Evolutionary conservation across 2,797 vertebrate species (phyloP), one percentile per base, ranked within the genome.

Genomic region (Nannoperca australis): DNA sequence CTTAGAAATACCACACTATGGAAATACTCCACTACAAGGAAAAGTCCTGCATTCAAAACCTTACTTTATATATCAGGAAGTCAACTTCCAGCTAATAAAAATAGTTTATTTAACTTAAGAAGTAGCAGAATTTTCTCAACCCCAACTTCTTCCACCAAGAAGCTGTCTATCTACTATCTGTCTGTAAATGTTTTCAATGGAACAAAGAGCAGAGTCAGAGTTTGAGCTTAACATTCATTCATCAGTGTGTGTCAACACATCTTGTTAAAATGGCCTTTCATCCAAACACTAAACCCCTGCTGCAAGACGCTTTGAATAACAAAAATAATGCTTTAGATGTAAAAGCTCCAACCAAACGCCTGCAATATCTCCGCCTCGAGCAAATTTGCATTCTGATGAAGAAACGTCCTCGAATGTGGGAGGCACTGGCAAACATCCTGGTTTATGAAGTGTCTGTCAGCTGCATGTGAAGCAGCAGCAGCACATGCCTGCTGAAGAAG

Each of bases 381-480:
- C 74, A 59, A 65, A 89, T 88, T 74, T 89, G 83, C 87, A 90
- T 89, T 83, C 79, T 82, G 87, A 91, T 88, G 45, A 92, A 90
- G 88, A 78, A 83, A 32, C 51, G 69, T 90, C 76, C 83, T 83
- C 11, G 51, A 40, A 90, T 73, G 92, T 93, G 91, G 92, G 92
- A 91, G 92, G 92, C 65, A 42, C 80, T 93, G 92, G 92, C 88
- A 89, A 90, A 84, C 85, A 66, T 90, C 87, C 88, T 85, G 87
- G 66, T 85, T 85, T 80, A 81, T 84, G 83, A 89, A 86, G 75
- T 71, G 83, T 83, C 91, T 83, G 82, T 90, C 84, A 85, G 86
- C 80, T 18, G 79, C 86, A 79, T 51, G 24, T 40, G 82, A 84
- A 40, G 38, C 38, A 40, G 36, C 36, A 76, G 79, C 77, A 67